These are phyloP conservation scores for Delia radicum DNA, from an alignment of 1,140 invertebrate species.

Conservation along the genomic window DNA sequence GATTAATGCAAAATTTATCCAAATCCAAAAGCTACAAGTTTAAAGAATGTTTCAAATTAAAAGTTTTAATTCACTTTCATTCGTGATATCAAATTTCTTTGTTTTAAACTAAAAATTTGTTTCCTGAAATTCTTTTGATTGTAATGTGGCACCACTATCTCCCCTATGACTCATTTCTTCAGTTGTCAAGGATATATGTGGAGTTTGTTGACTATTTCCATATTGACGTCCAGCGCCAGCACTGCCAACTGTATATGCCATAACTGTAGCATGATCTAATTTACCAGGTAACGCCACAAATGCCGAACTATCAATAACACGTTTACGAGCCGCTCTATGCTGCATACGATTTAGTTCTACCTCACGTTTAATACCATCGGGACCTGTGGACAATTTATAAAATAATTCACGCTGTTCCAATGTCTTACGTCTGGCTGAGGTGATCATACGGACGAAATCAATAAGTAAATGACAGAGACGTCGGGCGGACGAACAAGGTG, in stretches of 20 bases:
- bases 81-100: background rate
- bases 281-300: conserved; percentile 81
- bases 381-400: conserved; percentile 63
- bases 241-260: conserved; percentile 74
- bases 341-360: conserved; percentile 68
- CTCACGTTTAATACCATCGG: conserved; percentile 68
- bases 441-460: conserved; percentile 76
- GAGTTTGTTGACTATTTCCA: background rate
- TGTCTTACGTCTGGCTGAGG: conserved; percentile 74
- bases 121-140: conserved; percentile 52
- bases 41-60: no score
- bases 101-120: conserved; percentile 43
- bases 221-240: conserved; percentile 19
- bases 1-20: no score
- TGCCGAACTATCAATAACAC: conserved; percentile 47
- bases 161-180: background rate
- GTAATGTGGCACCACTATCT: conserved; percentile 30
- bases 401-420: conserved; percentile 82
- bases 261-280: conserved; percentile 86
- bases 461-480: conserved; percentile 74
- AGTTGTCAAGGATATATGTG: background rate
- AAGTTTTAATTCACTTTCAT: background rate
- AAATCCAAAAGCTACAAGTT: no score
- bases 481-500: conserved; percentile 60
- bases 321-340: conserved; percentile 57